Base-by-base conservation (phyloP, 2,888 invertebrate genomes). In the Drosophila nr. fundita region DNA sequence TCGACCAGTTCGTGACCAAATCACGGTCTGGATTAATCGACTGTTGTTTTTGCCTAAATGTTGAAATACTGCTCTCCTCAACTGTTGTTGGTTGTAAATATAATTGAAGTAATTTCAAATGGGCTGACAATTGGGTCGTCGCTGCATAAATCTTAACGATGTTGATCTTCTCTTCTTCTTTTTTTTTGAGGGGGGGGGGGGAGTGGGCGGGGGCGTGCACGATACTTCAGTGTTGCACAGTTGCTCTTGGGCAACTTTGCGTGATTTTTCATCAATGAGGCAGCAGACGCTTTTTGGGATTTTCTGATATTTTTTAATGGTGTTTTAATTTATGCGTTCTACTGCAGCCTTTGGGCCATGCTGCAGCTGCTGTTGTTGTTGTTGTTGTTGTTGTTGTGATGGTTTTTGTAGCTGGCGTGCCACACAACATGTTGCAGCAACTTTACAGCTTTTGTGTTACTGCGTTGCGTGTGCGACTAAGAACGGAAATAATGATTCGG, bases 51-150 rank as follows among this genome's bases (percentile, higher is more conserved):
- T 50, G 50, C n/a, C 40, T 18, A 11, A 38, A 38, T 61, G 61
- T 61, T 40, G 61, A 30, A 53, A 61, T 42, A 6, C 42, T 11
- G 7, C n/a, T 32, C 40, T 40, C 10, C 21, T 30, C 29, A 58
- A 32, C 18, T n/a, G 11, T 15, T 38, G 45, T 42, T 59, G 74
- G 52, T 66, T 73, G 68, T 67, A 70, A 73, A 76, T 82, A 83
- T 87, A 87, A 88, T 87, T 87, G 84, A 74, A 24, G 80, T 69
- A 76, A 88, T 88, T 88, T 76, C 49, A 83, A 86, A 78, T 87
- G 76, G 77, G 73, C 78, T 83, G 82, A 79, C 78, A 88, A 88
- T 83, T 83, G 87, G 87, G 87, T 85, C 83, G 82, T 62, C 73
- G 60, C 68, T 67, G 79, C 73, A 72, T 74, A 67, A 67, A 70